A percentile compares a stretch with the other conserved stretches of the same genome.
phyloP scores from a whole-genome alignment of 1,140 invertebrate genomes.

The Ectropis grisescens region DNA sequence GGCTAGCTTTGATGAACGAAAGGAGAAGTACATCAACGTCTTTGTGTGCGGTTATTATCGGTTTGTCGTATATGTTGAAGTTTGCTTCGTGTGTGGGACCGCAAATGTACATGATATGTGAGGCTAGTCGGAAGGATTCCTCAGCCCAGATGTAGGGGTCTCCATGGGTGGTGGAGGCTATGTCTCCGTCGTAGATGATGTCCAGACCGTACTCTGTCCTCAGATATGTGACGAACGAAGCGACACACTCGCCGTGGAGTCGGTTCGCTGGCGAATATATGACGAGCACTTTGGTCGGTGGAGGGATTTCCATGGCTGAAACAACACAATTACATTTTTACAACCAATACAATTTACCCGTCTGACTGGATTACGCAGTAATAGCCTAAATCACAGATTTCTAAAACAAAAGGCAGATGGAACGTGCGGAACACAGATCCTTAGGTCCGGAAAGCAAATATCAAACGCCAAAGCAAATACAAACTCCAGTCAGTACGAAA shows the following conservation, averaged over 20 bases:
- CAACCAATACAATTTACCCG: constrained; percentile 21
- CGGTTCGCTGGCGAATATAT: constrained; percentile 44
- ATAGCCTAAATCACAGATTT: too few relatives aligned
- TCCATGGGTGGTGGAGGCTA: constrained; percentile 32
- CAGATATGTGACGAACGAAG: constrained; percentile 40
- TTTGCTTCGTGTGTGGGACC: constrained; percentile 40
- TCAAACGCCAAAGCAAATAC: too few relatives aligned
- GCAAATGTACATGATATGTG: constrained; percentile 45
- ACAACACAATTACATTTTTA: constrained; percentile 5
- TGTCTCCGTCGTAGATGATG: constrained; percentile 49
- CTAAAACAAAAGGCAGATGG: too few relatives aligned
- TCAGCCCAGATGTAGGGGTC: constrained; percentile 51
- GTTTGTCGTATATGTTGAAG: constrained; percentile 54
- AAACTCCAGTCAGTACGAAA: too few relatives aligned
- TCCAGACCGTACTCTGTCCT: constrained; percentile 45
- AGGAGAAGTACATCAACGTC: constrained; percentile 35
- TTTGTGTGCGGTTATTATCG: constrained; percentile 37
- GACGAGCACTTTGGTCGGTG: constrained; percentile 45
- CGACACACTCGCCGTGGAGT: constrained; percentile 46
- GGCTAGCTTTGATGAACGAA: constrained; percentile 23
- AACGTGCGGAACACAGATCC: too few relatives aligned
- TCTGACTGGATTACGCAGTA: too few relatives aligned
- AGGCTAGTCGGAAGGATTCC: constrained; percentile 32
- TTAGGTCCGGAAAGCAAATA: too few relatives aligned
- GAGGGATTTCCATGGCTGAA: constrained; percentile 30